These are phyloP conservation scores for Prinia subflava DNA, from an alignment of 2,113 vertebrate genomes.

Conservation along the genomic window DNA sequence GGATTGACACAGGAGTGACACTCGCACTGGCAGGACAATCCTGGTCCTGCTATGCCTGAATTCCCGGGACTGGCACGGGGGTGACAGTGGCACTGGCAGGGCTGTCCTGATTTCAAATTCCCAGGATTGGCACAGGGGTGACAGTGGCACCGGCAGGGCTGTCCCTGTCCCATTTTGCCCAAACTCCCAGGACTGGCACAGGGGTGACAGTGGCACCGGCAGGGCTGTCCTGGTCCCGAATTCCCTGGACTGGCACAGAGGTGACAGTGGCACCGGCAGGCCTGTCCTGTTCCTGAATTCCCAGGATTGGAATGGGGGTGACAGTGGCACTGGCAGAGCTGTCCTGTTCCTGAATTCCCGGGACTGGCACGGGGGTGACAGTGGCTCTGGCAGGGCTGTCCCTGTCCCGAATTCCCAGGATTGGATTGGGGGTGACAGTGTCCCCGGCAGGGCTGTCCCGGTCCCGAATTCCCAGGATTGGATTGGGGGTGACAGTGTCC, in stretches of 20 bases:
- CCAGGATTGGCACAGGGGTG: too few species aligned
- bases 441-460: not conserved
- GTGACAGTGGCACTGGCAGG: not conserved
- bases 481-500: too few species aligned
- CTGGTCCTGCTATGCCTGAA: not conserved
- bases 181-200: not conserved
- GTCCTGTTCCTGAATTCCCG: not conserved
- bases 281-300: not conserved
- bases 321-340: not conserved
- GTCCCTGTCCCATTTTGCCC: fast-evolving
- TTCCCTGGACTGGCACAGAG: not conserved
- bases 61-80: not conserved
- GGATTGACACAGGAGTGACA: not conserved
- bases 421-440: too few species aligned
- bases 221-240: too few species aligned
- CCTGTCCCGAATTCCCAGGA: not conserved
- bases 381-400: not conserved
- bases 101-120: not conserved
- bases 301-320: not conserved
- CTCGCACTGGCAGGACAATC: not conserved
- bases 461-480: fast-evolving
- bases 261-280: not conserved
- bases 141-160: too few species aligned
- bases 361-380: not conserved
- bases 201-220: too few species aligned